Percentiles rank a stretch among this genome's conserved stretches.
Conservation (phyloP, 2,797 vertebrate genomes). For the Hemitrygon akajei region DNA sequence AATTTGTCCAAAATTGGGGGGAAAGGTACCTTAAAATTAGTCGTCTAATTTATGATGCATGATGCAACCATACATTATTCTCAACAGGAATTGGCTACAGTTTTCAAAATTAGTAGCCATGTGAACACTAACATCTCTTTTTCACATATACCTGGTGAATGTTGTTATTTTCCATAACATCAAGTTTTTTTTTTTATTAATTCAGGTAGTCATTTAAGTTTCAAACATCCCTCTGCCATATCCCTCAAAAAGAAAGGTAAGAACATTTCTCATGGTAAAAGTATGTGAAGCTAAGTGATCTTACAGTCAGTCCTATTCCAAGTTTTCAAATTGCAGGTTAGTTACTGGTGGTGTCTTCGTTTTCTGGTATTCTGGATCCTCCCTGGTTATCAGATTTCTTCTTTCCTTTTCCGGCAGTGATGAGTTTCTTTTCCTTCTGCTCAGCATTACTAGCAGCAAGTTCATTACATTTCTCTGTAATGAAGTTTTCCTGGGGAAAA, state of each 20-base stretch:
- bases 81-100: neutral
- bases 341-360: constrained; percentile 44
- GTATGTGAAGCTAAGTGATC: neutral
- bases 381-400: constrained; percentile 40
- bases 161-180: neutral
- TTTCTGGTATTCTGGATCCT: constrained; percentile 41
- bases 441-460: constrained; percentile 51
- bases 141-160: neutral
- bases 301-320: neutral
- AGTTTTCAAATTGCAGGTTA: constrained; percentile 39
- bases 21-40: too few relatives aligned
- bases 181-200: neutral
- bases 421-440: constrained; percentile 59
- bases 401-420: constrained; percentile 49
- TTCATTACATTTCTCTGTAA: constrained; percentile 59
- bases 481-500: constrained; percentile 55
- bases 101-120: neutral
- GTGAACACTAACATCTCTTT: neutral
- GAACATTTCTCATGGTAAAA: neutral
- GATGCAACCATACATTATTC: neutral
- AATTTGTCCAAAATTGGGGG: neutral
- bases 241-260: neutral
- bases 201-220: neutral
- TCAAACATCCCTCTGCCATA: too few relatives aligned
- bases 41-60: neutral